Percentiles rank a stretch among this genome's conserved stretches.
phyloP scores from a whole-genome alignment of 2,113 vertebrate species.

The Tricholaema leucomelas region DNA sequence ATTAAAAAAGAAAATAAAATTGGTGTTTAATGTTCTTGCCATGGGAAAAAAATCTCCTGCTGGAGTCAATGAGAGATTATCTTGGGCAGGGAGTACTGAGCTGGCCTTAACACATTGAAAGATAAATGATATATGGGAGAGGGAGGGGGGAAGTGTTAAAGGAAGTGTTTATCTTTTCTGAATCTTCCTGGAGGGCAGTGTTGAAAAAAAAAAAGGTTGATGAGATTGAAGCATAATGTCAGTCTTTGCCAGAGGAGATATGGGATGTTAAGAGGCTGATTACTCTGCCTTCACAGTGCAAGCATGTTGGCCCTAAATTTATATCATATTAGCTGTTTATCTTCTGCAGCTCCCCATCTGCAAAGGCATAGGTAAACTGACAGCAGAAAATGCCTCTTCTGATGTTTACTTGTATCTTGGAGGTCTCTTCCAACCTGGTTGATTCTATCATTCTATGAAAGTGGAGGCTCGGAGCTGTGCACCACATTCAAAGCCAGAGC shows the following conservation, averaged over 20 bases:
- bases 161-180: conserved; percentile 50
- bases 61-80: conserved; percentile 54
- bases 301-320: neutral
- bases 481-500: neutral
- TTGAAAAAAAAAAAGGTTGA: conserved; percentile 46
- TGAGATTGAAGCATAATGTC: conserved; percentile 54
- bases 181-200: conserved; percentile 61
- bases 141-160: fast-evolving
- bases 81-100: conserved; percentile 10
- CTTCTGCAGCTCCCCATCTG: neutral
- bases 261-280: conserved; percentile 50
- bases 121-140: conserved; percentile 39
- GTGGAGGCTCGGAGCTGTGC: neutral
- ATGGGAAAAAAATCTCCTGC: neutral
- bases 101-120: conserved; percentile 47
- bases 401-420: too few species aligned
- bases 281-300: conserved; percentile 3
- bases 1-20: conserved; percentile 10
- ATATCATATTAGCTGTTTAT: neutral
- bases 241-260: conserved; percentile 44
- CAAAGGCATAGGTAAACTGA: neutral
- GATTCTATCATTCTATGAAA: too few species aligned
- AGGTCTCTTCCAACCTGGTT: too few species aligned
- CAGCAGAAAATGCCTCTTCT: too few species aligned
- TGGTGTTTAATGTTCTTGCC: neutral